Conservation (phyloP, 2,888 invertebrate species). For the Conomelus anceps region DNA sequence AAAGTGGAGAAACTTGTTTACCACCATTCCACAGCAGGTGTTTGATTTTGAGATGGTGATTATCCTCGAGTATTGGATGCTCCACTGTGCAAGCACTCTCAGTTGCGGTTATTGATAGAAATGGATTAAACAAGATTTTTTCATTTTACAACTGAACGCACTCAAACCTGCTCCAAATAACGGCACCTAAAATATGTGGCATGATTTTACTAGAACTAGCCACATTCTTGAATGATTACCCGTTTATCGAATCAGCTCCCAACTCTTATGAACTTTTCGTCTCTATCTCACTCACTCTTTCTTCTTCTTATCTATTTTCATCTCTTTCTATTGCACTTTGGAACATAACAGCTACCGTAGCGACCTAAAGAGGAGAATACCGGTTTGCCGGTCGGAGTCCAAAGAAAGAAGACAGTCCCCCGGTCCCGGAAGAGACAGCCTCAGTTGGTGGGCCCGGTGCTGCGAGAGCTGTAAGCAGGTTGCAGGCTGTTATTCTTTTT, state of each 20-base stretch:
- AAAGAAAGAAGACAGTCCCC: background rate
- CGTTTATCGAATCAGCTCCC: background rate
- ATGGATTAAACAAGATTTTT: no score
- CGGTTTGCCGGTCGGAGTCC: background rate
- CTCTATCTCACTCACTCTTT: background rate
- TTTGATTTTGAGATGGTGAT: no score
- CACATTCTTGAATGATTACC: background rate
- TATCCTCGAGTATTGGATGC: no score
- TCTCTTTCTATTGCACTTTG: constrained; percentile 14
- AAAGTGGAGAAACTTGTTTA: no score
- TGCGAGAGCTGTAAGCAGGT: no score
- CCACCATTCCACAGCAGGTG: no score
- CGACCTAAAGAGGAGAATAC: background rate
- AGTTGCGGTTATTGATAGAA: no score
- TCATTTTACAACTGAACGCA: no score
- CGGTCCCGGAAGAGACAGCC: background rate
- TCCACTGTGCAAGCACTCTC: no score
- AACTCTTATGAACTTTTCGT: background rate
- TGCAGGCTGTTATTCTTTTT: no score
- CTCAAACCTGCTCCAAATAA: background rate
- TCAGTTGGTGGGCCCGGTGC: background rate
- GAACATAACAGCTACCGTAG: background rate
- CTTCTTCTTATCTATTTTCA: background rate
- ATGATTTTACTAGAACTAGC: background rate
- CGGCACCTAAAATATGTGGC: background rate